Percentiles rank a stretch among this genome's conserved stretches.
These are phyloP conservation scores for Endotricha flammealis DNA, from an alignment of 2,888 invertebrate species.

Conservation along the genomic window DNA sequence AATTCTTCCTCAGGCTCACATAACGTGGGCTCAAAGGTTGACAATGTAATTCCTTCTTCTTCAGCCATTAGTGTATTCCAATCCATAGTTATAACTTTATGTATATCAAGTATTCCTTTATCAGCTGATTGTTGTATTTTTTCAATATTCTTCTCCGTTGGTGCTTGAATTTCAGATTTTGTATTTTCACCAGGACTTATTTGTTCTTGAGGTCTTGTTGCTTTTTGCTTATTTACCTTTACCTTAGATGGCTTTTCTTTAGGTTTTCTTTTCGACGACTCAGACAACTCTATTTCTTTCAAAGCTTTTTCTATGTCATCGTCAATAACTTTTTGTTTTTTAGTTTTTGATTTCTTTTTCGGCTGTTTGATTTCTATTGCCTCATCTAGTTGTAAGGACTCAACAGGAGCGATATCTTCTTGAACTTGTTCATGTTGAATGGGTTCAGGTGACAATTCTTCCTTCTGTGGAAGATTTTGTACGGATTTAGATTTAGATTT, in stretches of 20 bases:
- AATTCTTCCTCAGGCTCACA: conserved; percentile 26
- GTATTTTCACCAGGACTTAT: neutral
- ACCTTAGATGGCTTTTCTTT: conserved; percentile 28
- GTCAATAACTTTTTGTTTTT: conserved; percentile 39
- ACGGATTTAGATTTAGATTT: conserved; percentile 27
- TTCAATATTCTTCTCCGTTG: neutral
- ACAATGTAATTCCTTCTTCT: conserved; percentile 47
- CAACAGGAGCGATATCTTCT: conserved; percentile 6
- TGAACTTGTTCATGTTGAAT: too few relatives aligned
- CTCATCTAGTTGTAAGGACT: conserved; percentile 10
- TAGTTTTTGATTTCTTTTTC: conserved; percentile 50
- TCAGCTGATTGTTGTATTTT: conserved; percentile 12
- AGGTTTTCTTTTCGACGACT: conserved; percentile 35
- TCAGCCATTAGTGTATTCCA: conserved; percentile 66
- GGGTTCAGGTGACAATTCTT: conserved; percentile 8
- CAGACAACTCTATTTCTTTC: conserved; percentile 41
- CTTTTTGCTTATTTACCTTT: conserved; percentile 20
- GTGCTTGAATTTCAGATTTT: neutral
- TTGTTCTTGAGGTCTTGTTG: conserved; percentile 6
- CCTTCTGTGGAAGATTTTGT: conserved; percentile 3
- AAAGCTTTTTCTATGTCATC: conserved; percentile 49
- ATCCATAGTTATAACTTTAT: conserved; percentile 45
- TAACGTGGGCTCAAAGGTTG: conserved; percentile 33
- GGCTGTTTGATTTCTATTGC: conserved; percentile 31
- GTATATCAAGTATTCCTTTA: conserved; percentile 14